A percentile compares a stretch with the other conserved stretches of the same genome.
These are phyloP conservation scores for Tarsius wallacei DNA, from an alignment of 2,797 vertebrate genomes.

Conservation along the genomic window DNA sequence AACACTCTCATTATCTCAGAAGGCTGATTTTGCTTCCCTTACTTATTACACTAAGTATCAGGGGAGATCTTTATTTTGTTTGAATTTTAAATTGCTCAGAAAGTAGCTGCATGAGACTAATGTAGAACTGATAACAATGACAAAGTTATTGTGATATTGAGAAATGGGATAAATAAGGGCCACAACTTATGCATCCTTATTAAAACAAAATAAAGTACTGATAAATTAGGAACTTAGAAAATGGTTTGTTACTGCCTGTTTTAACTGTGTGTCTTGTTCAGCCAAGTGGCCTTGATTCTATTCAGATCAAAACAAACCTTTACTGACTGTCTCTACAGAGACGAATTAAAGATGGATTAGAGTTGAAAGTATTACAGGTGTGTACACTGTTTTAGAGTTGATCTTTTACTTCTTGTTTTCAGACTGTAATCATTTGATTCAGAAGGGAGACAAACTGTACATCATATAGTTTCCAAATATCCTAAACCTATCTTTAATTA, in stretches of 20 bases:
- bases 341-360: not conserved
- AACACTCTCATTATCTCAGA: not conserved
- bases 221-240: not conserved
- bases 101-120: not conserved
- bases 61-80: not conserved
- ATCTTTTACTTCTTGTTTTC: not conserved
- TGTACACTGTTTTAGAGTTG: not conserved
- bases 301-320: not conserved
- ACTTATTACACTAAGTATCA: not conserved
- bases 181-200: not conserved
- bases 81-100: constrained; percentile 31
- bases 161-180: not conserved
- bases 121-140: not conserved
- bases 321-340: not conserved
- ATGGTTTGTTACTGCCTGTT: not conserved
- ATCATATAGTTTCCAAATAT: not conserved
- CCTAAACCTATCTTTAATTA: not conserved
- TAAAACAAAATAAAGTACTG: not conserved
- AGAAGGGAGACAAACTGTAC: not conserved
- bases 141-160: not conserved
- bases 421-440: not conserved
- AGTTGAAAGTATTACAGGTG: not conserved
- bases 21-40: not conserved
- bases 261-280: not conserved
- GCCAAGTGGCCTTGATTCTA: not conserved